These are phyloP conservation scores for Microctonus hyperodae DNA, from an alignment of 2,888 invertebrate species.

Conservation along the genomic window DNA sequence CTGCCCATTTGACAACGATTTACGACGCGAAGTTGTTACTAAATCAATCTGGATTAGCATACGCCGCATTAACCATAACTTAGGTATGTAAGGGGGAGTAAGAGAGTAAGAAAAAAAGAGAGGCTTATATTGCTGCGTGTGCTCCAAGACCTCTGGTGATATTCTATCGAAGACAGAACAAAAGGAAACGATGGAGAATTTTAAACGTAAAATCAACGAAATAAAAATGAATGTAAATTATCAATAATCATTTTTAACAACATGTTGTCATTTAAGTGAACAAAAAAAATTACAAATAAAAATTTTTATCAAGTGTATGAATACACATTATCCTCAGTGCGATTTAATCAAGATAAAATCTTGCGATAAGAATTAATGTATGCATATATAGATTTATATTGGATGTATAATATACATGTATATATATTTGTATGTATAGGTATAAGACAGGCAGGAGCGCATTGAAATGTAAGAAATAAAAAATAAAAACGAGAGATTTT, in stretches of 20 bases:
- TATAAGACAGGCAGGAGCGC: not conserved
- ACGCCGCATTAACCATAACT: conserved; percentile 48
- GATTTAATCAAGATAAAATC: conserved; percentile 4
- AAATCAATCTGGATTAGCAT: conserved; percentile 61
- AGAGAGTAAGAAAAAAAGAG: not conserved
- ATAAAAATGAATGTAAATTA: not conserved
- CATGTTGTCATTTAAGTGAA: not conserved
- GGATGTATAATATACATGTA: not conserved
- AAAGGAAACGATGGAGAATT: not conserved
- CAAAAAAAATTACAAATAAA: not conserved
- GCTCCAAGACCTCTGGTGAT: not conserved
- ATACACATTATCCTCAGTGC: not conserved
- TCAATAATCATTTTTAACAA: not conserved
- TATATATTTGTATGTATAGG: not conserved
- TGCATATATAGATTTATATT: not conserved
- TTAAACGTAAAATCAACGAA: not conserved
- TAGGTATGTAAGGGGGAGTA: conserved; percentile 22
- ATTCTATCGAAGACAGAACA: not conserved
- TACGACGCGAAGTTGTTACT: conserved; percentile 53
- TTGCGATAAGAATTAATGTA: not conserved
- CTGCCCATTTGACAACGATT: conserved; percentile 49
- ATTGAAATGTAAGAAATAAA: not conserved
- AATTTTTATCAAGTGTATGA: not conserved
- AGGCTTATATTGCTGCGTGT: conserved; percentile 14
- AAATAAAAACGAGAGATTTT: not conserved